These are phyloP conservation scores for Eurytoma adleriae DNA, from an alignment of 2,888 invertebrate genomes.

Conservation along the genomic window DNA sequence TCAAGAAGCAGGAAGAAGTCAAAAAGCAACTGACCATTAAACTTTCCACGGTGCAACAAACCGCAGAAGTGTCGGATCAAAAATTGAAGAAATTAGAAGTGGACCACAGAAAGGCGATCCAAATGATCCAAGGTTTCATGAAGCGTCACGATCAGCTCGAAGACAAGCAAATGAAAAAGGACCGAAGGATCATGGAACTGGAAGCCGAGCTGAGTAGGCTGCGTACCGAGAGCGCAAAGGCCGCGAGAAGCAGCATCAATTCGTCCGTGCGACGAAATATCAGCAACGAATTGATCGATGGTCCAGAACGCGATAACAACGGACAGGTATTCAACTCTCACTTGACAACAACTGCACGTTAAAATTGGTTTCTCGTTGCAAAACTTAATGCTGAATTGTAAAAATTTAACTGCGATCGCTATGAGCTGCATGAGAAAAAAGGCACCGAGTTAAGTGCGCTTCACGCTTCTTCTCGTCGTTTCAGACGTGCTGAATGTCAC, in stretches of 20 bases:
- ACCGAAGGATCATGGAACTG: constrained; percentile 68
- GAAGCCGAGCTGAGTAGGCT: constrained; percentile 64
- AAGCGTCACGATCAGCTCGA: constrained; percentile 79
- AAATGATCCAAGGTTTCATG: constrained; percentile 80
- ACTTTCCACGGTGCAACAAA: constrained; percentile 67
- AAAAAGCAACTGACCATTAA: constrained; percentile 70
- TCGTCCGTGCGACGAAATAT: constrained; percentile 62
- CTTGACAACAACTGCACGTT: constrained; percentile 27
- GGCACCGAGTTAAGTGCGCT: constrained; percentile 10
- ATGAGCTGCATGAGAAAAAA: neutral
- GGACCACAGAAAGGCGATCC: constrained; percentile 79
- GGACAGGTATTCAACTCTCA: constrained; percentile 66
- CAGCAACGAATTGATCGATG: constrained; percentile 63
- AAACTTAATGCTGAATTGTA: neutral
- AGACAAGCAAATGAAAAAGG: constrained; percentile 72
- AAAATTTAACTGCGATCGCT: neutral
- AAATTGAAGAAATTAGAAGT: constrained; percentile 76
- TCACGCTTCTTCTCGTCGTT: constrained; percentile 63
- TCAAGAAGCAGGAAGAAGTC: constrained; percentile 69
- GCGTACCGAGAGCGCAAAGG: constrained; percentile 57
- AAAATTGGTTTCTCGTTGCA: neutral
- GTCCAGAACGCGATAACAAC: constrained; percentile 68
- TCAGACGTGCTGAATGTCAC: constrained; percentile 64
- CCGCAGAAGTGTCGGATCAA: constrained; percentile 63
- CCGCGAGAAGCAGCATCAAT: constrained; percentile 51